phyloP scores from a whole-genome alignment of 2,888 invertebrate species.

The Callyntrura guangdongensis region DNA sequence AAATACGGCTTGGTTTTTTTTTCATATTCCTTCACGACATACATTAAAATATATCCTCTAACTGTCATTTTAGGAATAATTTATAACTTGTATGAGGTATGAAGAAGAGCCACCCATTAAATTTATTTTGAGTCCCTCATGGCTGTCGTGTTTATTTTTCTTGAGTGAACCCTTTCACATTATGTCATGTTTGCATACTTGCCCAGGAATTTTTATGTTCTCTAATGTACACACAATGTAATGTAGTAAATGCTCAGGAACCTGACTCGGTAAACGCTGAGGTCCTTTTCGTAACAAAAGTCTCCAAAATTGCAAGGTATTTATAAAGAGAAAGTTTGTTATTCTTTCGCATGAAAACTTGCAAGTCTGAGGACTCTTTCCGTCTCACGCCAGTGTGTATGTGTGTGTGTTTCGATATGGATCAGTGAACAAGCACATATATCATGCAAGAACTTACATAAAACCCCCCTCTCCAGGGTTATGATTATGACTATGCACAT shows the following conservation, averaged over 20 bases:
- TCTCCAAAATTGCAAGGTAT: not conserved
- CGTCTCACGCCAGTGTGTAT: not conserved
- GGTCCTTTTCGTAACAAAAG: not conserved
- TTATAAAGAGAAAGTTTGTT: slow-evolving; percentile 27
- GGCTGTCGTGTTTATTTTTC: slow-evolving; percentile 71
- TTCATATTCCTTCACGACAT: not conserved
- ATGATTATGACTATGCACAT: slow-evolving; percentile 14
- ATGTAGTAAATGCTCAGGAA: not conserved
- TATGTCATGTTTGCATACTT: slow-evolving; percentile 56
- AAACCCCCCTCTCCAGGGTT: not conserved
- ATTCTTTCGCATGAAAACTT: not conserved
- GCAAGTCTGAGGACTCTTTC: not conserved
- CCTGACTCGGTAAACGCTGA: not conserved
- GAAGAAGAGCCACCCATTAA: slow-evolving; percentile 63
- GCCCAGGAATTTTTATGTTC: slow-evolving; percentile 42
- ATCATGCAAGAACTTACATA: slow-evolving; percentile 38
- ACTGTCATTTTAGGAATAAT: slow-evolving; percentile 71
- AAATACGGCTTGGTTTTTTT: not conserved
- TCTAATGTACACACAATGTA: not conserved
- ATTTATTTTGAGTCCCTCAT: slow-evolving; percentile 54
- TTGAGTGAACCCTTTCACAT: slow-evolving; percentile 54
- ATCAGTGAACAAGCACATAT: slow-evolving; percentile 54
- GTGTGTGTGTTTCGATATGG: slow-evolving; percentile 28
- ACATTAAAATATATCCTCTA: slow-evolving; percentile 18
- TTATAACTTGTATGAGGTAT: slow-evolving; percentile 61